Conservation (phyloP, 2,797 vertebrate genomes). For the Siniperca obscura region DNA sequence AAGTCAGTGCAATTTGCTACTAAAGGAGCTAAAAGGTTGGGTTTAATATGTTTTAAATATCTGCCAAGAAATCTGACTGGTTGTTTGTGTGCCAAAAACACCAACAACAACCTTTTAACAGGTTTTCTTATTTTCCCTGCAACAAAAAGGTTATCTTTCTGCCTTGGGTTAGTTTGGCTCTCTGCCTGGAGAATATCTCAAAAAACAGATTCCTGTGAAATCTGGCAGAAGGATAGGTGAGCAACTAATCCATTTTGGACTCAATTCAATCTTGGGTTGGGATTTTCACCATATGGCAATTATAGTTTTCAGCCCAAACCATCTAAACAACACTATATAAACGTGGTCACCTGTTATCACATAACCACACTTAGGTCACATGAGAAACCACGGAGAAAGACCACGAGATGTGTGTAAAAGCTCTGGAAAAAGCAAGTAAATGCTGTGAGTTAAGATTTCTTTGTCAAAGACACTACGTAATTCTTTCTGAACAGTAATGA, state of each 20-base stretch:
- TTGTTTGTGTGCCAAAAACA: neutral
- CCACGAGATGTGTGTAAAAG: neutral
- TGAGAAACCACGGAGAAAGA: neutral
- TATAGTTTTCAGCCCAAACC: neutral
- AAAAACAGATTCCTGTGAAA: neutral
- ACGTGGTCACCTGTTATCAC: neutral
- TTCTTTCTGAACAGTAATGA: no score
- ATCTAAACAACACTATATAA: neutral
- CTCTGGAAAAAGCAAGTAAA: neutral
- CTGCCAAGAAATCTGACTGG: neutral
- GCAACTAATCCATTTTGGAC: neutral
- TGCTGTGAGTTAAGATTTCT: no score
- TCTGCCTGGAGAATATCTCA: neutral
- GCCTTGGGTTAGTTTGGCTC: neutral
- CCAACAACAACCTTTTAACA: neutral
- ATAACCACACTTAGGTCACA: neutral
- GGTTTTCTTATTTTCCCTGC: neutral
- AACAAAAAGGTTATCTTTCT: neutral
- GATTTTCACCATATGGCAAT: neutral
- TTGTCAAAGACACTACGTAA: no score
- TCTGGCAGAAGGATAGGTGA: neutral
- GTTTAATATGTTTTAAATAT: conserved; percentile 3
- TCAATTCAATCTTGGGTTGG: neutral
- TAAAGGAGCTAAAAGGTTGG: neutral
- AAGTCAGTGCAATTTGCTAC: neutral